phyloP scores from a whole-genome alignment of 2,888 invertebrate genomes.

The Glaucopsyche alexis region DNA sequence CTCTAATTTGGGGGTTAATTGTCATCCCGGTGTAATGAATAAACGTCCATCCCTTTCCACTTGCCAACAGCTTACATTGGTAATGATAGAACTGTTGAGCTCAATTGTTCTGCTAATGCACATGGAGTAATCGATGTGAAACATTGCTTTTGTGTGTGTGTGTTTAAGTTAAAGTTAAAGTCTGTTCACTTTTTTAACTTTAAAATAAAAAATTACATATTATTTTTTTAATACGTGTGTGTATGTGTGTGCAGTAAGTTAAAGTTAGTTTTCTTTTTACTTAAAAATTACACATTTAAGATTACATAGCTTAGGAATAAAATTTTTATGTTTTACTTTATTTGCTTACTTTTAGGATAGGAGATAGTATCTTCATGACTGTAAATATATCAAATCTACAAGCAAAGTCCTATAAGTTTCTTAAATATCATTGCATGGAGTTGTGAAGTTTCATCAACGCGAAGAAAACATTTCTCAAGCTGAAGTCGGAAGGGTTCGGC shows the following conservation, averaged over 20 bases:
- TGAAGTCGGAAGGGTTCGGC: slow-evolving; percentile 45
- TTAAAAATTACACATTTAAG: too few relatives aligned
- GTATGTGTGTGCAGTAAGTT: too few relatives aligned
- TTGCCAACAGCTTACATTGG: slow-evolving; percentile 30
- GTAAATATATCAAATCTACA: too few relatives aligned
- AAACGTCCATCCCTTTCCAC: slow-evolving; percentile 52
- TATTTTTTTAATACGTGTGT: too few relatives aligned
- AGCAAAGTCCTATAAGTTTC: neutral
- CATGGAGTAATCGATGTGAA: neutral
- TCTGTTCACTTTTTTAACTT: too few relatives aligned
- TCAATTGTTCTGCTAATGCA: neutral
- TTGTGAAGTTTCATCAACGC: slow-evolving; percentile 32
- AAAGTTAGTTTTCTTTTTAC: too few relatives aligned
- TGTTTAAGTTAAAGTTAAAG: too few relatives aligned
- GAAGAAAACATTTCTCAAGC: slow-evolving; percentile 33
- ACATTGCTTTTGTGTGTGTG: too few relatives aligned
- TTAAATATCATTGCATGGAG: slow-evolving; percentile 1
- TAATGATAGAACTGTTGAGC: slow-evolving; percentile 5
- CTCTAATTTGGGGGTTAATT: slow-evolving; percentile 70
- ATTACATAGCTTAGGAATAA: too few relatives aligned
- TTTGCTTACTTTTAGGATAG: too few relatives aligned
- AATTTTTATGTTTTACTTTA: too few relatives aligned
- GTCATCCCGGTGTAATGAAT: slow-evolving; percentile 64
- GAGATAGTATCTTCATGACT: neutral
- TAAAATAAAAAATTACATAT: too few relatives aligned